phyloP scores from a whole-genome alignment of 2,888 invertebrate genomes.

The Athrips mouffetella region DNA sequence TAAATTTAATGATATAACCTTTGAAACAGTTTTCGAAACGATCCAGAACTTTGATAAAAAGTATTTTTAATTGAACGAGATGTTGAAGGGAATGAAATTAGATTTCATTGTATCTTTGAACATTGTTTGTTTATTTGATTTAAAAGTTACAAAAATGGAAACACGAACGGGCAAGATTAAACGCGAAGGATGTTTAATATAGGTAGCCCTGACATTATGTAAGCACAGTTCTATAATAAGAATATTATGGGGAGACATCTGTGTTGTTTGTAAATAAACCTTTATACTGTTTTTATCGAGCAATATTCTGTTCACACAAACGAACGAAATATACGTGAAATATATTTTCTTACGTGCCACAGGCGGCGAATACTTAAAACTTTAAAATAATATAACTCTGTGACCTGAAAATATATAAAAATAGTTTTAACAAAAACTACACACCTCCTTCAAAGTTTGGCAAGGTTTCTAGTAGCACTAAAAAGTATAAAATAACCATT shows the following conservation, averaged over 20 bases:
- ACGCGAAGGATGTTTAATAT: not conserved
- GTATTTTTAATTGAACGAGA: constrained; percentile 7
- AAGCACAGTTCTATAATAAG: not conserved
- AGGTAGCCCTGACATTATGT: not conserved
- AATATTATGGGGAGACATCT: not conserved
- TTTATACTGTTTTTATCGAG: no score
- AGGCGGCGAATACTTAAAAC: no score
- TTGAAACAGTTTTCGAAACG: not conserved
- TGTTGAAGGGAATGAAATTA: not conserved
- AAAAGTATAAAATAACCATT: no score
- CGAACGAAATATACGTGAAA: no score
- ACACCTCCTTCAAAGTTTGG: no score
- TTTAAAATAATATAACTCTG: no score
- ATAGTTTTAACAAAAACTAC: no score
- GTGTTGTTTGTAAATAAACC: no score
- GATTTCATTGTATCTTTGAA: not conserved
- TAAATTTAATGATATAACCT: not conserved
- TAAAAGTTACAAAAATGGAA: not conserved
- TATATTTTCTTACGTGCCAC: no score
- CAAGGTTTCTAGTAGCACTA: no score
- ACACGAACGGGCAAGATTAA: not conserved
- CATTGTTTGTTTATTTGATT: not conserved
- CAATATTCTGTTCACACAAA: no score
- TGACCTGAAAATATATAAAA: no score
- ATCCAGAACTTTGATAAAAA: constrained; percentile 2